Base-by-base conservation (phyloP, 2,113 vertebrate species). In the Coptodon rendalli region DNA sequence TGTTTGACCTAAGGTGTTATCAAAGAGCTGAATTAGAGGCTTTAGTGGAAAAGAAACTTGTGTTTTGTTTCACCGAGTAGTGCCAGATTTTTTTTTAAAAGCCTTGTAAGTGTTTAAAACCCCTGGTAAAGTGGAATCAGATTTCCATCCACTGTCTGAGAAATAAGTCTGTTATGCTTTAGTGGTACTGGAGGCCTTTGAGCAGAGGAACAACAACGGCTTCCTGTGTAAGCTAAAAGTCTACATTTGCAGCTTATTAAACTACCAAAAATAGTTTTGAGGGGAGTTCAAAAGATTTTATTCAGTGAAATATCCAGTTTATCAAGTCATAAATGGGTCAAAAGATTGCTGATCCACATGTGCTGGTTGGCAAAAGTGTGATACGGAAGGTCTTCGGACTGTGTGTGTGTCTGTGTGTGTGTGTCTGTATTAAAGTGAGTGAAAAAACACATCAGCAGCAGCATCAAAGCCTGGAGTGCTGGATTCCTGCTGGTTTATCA, bases 361-460 rank as follows among this genome's bases (percentile, higher is more conserved):
- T 81, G 53, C 68, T 90, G 82, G 68, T 88, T 84, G 88, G 86
- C 81, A 87, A 76, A 90, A 80, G 40, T 73, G 57, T 66, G 45
- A 79, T 90, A 40, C 1, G 24, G 57, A 68, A 86, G 5, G 59
- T 91, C 86, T 88, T 29, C 0, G 5, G 85, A 57, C 85, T 82
- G 83, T 94, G 90, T 81, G 13, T 82, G 50, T 71, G 36, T 43
- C 6, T 38, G 10, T 27, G 40, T 0, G n/a, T 76, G 14, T 76
- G 14, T 76, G 91, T 78, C 40, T 61, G 79, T 89, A 87, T 92
- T n/a, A 24, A 91, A 53, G 82, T 76, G 71, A 82, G 87, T 85
- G 57, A 71, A 90, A 91, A 92, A 90, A 85, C 88, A 84, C 89
- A 91, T 94, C 88, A 93, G 92, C 84, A 87, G 80, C 93, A 85